A percentile compares a stretch with the other conserved stretches of the same genome.
These are phyloP conservation scores for Bostrychus sinensis DNA, from an alignment of 2,113 vertebrate species.

Conservation along the genomic window DNA sequence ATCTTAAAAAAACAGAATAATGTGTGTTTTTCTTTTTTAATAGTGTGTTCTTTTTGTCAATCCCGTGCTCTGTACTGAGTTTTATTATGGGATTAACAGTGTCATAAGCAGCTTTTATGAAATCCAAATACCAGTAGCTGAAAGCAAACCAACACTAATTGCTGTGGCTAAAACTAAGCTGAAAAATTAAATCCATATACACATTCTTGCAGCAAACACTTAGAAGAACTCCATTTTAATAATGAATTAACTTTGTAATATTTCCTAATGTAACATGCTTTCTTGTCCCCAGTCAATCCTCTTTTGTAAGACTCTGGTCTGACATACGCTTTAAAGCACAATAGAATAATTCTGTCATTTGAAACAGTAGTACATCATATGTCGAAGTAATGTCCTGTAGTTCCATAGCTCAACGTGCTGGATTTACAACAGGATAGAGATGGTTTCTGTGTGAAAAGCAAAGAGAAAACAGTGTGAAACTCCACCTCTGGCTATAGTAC, in stretches of 20 bases:
- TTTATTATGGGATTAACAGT: conserved; percentile 9
- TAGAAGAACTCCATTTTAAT: conserved; percentile 5
- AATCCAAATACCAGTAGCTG: conserved; percentile 1
- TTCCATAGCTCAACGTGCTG: conserved; percentile 23
- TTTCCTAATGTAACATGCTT: background rate
- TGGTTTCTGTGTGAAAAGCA: conserved; percentile 7
- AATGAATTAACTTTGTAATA: background rate
- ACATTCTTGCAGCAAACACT: background rate
- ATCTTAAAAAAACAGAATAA: background rate
- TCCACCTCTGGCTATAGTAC: conserved; percentile 19
- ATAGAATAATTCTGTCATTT: conserved; percentile 16
- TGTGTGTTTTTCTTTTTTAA: background rate
- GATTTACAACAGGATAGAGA: conserved; percentile 18
- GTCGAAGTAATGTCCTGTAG: background rate
- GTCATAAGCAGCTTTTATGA: conserved; percentile 9
- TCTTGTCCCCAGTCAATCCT: background rate
- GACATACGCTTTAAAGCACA: conserved; percentile 7
- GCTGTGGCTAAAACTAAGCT: background rate
- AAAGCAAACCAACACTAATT: conserved; percentile 13
- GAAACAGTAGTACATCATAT: conserved; percentile 19
- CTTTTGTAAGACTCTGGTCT: background rate
- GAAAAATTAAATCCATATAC: conserved; percentile 5
- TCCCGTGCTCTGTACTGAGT: background rate
- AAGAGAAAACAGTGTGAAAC: conserved; percentile 25
- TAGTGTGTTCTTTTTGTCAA: background rate